phyloP scores from a whole-genome alignment of 1,140 invertebrate genomes.

The Monochamus saltuarius region DNA sequence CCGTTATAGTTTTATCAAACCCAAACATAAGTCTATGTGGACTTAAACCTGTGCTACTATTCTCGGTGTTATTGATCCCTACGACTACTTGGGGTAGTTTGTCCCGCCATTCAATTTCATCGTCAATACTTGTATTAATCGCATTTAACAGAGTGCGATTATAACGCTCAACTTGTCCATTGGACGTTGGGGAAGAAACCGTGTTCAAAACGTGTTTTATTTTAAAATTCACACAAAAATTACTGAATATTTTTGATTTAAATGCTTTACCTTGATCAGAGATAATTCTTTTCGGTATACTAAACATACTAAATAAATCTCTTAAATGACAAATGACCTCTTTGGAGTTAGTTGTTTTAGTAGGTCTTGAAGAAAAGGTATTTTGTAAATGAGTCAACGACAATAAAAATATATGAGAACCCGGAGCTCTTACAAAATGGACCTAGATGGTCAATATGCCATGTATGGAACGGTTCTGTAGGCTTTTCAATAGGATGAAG shows the following conservation, averaged over 20 bases:
- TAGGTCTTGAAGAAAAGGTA: slow-evolving; percentile 1
- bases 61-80: too few species aligned
- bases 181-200: not conserved
- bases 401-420: slow-evolving; percentile 13
- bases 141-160: not conserved
- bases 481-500: slow-evolving; percentile 23
- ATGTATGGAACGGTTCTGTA: slow-evolving; percentile 9
- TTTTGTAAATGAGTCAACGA: slow-evolving; percentile 25
- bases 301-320: not conserved
- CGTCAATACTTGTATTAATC: too few species aligned
- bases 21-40: too few species aligned
- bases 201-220: not conserved
- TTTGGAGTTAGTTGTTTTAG: not conserved
- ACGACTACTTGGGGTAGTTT: too few species aligned
- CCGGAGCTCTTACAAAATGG: slow-evolving; percentile 11
- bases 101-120: too few species aligned
- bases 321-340: not conserved
- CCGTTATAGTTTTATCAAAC: not conserved
- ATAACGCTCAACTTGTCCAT: not conserved
- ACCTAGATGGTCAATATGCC: slow-evolving; percentile 26
- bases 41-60: too few species aligned
- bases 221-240: not conserved
- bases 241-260: not conserved
- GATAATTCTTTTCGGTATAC: not conserved
- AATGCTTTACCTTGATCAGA: not conserved